These are phyloP conservation scores for Napeogenes inachia DNA, from an alignment of 2,888 invertebrate genomes.

Conservation along the genomic window DNA sequence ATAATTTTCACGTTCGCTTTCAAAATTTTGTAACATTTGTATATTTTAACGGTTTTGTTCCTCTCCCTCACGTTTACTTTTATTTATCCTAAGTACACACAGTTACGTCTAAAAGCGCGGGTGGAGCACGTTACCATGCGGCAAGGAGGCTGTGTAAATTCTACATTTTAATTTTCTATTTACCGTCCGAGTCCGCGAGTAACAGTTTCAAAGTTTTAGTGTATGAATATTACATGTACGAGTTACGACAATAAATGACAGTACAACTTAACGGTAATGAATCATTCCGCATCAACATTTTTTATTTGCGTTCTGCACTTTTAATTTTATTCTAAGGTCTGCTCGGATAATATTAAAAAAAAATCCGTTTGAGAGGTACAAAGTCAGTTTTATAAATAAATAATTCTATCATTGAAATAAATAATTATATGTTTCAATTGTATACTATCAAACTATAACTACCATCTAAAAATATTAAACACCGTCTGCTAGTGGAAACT, in stretches of 20 bases:
- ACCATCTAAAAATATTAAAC: too few species aligned
- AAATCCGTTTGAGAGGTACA: too few species aligned
- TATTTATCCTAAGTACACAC: constrained; percentile 38
- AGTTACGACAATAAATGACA: constrained; percentile 27
- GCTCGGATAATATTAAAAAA: too few species aligned
- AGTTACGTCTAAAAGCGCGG: constrained; percentile 28
- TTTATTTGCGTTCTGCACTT: constrained; percentile 22
- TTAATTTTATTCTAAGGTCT: too few species aligned
- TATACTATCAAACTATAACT: too few species aligned
- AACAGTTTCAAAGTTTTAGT: constrained; percentile 30
- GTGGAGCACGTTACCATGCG: constrained; percentile 15
- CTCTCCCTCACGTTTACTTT: constrained; percentile 32
- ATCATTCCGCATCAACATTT: constrained; percentile 29
- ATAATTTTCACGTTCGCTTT: constrained; percentile 23
- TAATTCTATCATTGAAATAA: too few species aligned
- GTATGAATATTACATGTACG: constrained; percentile 30
- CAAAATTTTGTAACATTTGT: constrained; percentile 27
- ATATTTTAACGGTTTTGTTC: constrained; percentile 30
- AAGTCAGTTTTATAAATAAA: too few species aligned
- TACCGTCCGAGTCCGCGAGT: constrained; percentile 29
- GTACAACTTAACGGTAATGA: constrained; percentile 26
- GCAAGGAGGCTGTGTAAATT: constrained; percentile 19
- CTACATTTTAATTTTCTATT: constrained; percentile 32
- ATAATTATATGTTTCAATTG: too few species aligned
- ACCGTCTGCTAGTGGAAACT: too few species aligned